Evolutionary conservation across 2,113 vertebrate genomes (phyloP), one percentile per base, ranked within the genome.

Genomic region (Promerops cafer): DNA sequence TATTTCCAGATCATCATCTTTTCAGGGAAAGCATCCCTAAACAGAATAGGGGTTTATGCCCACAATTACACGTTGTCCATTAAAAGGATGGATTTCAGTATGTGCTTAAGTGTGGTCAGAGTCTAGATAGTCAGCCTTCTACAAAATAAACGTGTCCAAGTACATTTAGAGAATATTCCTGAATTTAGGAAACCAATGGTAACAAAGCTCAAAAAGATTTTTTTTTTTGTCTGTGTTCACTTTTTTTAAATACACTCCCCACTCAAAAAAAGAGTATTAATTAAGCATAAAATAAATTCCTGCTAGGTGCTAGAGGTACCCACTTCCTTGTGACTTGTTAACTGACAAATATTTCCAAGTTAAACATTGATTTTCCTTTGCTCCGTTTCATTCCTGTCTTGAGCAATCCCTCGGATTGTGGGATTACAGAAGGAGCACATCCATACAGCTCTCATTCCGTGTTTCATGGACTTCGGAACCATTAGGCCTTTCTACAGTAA

Each of bases 311-410:
- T 77, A 88, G 85, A 92, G 90, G 71, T 72, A 91, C 52, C 83
- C 69, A 80, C 87, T 96, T 91, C 87, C 91, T 81, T 94, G 94
- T 94, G 79, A 95, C 95, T 61, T 97, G 97, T 97, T 98, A 98
- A 98, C 97, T 94, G 87, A 97, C 95, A 97, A 97, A 93, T 97
- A 98, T 97, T 98, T 97, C 93, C 75, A 95, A 97, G 98, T 98
- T 98, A 98, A 98, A 98, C 97, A 98, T 97, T 98, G 96, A 98
- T 98, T 97, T 89, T 89, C 71, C 84, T 96, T 95, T 96, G 83
- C 96, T 75, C 96, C 39, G 21, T 87, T 97, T 96, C 90, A 93
- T 90, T 97, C 88, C 89, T 96, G 80, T 96, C 89, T 96, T 91
- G 72, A 90, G 91, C 71, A 94, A 96, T 93, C 90, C 94, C 97